Evolutionary conservation across 2,797 vertebrate species (phyloP).

Genomic region (Hyperoplus immaculatus): DNA sequence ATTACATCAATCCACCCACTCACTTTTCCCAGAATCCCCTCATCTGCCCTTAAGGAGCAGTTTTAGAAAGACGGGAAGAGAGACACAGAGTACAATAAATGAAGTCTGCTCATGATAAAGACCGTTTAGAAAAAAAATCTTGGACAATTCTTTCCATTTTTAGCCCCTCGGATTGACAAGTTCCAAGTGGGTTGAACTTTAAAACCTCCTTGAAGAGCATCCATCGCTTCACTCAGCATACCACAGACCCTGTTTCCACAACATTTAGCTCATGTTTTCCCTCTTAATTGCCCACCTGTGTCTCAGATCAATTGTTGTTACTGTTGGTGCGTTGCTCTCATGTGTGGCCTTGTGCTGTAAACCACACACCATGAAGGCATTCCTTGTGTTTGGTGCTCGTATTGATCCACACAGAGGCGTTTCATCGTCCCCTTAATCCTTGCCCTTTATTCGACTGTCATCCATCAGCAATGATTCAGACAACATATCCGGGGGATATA

Average conservation of each 20-base stretch:
- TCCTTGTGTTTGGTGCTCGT: constrained; percentile 4
- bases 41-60: constrained; percentile 5
- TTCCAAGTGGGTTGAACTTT: constrained; percentile 35
- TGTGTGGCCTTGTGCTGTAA: constrained; percentile 78
- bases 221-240: constrained; percentile 21
- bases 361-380: constrained; percentile 73
- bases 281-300: constrained; percentile 69
- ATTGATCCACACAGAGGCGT: constrained; percentile 23
- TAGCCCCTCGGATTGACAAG: constrained; percentile 36
- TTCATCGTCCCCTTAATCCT: constrained; percentile 10
- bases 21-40: constrained; percentile 34
- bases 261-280: constrained; percentile 54
- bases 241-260: constrained; percentile 43
- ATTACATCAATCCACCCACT: constrained; percentile 33
- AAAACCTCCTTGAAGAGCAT: constrained; percentile 11
- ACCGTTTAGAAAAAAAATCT: not conserved
- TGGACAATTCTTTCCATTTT: constrained; percentile 5
- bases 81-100: not conserved
- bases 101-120: not conserved
- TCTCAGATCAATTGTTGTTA: constrained; percentile 56
- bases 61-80: not conserved
- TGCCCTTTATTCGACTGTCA: not conserved
- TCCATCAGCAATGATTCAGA: constrained; percentile 26
- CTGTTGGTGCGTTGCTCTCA: constrained; percentile 48
- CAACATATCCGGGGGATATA: not conserved